Evolutionary conservation across 2,888 invertebrate genomes (phyloP), one percentile per base, ranked within the genome.

Genomic region (Limulus polyphemus): DNA sequence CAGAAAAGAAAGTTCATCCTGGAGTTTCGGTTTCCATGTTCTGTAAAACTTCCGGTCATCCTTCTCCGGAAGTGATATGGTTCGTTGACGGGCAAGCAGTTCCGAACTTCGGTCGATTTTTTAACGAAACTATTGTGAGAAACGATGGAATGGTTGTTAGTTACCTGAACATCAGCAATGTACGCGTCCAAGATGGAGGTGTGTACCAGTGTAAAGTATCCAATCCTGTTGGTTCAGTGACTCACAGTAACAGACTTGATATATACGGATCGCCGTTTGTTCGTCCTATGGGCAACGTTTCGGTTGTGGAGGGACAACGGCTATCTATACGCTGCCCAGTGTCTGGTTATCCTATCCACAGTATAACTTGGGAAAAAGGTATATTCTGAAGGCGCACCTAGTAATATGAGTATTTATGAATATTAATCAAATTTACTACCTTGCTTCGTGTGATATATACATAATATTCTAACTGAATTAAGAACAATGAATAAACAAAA

Each of bases 1-100:
- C 89, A 62, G 91, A 92, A 76, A 90, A 91, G 78, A 92, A 90
- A 12, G 79, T 92, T 65, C 91, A 91, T 75, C 91, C 90, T 0
- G 93, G 93, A 16, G 90, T 90, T 49, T 87, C 88, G 68, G 88
- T 93, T 57, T 90, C 92, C 46, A 81, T 95, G 69, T 90, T 54
- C 57, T 70, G 70, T 57, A 58, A 64, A 13, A 68, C 68, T n/a
- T 68, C 67, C 48, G 70, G 69, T 13, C 64, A 59, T 58, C 70
- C 70, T 16, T 59, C 65, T 49, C 70, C 70, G 14, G 61, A 64
- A 57, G 63, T 70, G 13, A 63, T 64, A n/a, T 70, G 70, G 70
- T 17, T 32, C 4, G 55, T 69, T 49, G 76, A 75, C 63, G 75
- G 71, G 17, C 69, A 70, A 47, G 68, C 69, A 9, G 63, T 76